Percentiles rank a stretch among this genome's conserved stretches.
These are phyloP conservation scores for Chrysochloris asiatica DNA, from an alignment of 2,113 vertebrate species.

Conservation along the genomic window DNA sequence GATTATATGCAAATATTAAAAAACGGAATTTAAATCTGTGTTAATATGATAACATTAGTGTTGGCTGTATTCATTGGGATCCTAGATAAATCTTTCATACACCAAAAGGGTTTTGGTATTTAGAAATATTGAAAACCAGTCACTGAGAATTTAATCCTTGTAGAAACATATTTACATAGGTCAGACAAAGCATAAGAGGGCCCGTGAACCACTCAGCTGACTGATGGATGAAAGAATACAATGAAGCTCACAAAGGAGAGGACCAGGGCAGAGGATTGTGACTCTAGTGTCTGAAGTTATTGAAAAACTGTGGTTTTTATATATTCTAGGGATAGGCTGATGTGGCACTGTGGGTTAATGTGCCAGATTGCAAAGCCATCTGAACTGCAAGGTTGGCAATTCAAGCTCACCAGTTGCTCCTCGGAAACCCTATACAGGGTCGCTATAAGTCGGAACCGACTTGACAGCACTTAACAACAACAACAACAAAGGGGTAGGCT, in stretches of 20 bases:
- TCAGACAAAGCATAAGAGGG: background rate
- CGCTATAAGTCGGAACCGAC: too few relatives aligned
- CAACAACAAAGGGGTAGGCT: background rate
- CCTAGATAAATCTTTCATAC: slow-evolving; percentile 9
- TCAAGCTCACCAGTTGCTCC: too few relatives aligned
- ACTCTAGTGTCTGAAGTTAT: background rate
- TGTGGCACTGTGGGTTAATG: too few relatives aligned
- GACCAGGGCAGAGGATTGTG: background rate
- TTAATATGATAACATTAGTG: background rate
- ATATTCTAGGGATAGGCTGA: too few relatives aligned
- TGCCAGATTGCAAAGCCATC: too few relatives aligned
- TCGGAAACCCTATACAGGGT: too few relatives aligned
- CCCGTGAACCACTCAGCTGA: background rate
- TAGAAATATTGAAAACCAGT: background rate
- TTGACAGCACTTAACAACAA: too few relatives aligned
- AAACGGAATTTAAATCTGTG: background rate
- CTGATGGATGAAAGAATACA: background rate
- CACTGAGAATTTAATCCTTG: background rate
- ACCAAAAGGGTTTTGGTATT: background rate
- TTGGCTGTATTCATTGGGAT: background rate
- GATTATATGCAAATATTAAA: background rate
- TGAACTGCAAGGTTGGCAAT: too few relatives aligned
- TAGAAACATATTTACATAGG: background rate
- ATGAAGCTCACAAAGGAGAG: background rate
- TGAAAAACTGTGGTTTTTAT: too few relatives aligned